Evolutionary conservation across 2,797 vertebrate species (phyloP), one percentile per base, ranked within the genome.

Genomic region (Dallia pectoralis): DNA sequence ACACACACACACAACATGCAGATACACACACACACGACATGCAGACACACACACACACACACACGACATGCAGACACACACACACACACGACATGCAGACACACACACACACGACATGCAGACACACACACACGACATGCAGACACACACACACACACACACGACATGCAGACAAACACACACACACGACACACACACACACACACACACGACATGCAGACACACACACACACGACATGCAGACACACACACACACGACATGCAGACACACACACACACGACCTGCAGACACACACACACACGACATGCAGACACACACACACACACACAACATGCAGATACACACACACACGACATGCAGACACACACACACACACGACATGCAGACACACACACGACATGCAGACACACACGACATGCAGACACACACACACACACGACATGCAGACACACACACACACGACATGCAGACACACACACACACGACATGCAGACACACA

Each of bases 201-300:
- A 82, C 88, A 84, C 87, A 85, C 22, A 36, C 53, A 47, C 33
- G 51, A 67, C 64, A 61, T 44, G 2, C 2, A 71, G 63, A 82
- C 48, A 49, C 63, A 63, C 47, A 70, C 86, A 80, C 78, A 75
- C 44, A n/a, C n/a, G 27, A 63, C 33, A 22, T 40, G 18, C 70
- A 69, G 61, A 73, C 44, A 40, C 47, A 48, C 48, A 61, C n/a
- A n/a, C n/a, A n/a, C n/a, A n/a, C n/a, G n/a, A n/a, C n/a, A n/a
- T n/a, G n/a, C n/a, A n/a, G n/a, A n/a, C n/a, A n/a, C n/a, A 82
- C 88, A 84, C 87, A 85, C 22, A 36, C 53, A 47, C 33, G 51
- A 67, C 64, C 63, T 44, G 2, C 2, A 71, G 63, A 82, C 48
- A 49, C 63, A 63, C 47, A 70, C 86, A 80, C 78, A 75, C 44